Conservation (phyloP, 2,888 invertebrate species). For the Macaria notata region DNA sequence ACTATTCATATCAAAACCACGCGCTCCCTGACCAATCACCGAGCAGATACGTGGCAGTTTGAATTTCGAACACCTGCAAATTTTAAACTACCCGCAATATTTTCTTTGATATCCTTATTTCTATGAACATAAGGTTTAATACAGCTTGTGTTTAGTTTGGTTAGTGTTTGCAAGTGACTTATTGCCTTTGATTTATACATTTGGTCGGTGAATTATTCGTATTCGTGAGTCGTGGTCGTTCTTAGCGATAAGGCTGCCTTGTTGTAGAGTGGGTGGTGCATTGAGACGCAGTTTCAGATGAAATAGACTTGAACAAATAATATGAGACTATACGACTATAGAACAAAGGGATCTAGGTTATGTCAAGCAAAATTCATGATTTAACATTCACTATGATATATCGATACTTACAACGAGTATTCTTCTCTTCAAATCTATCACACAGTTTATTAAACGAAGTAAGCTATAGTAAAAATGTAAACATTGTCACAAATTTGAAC, state of each 20-base stretch:
- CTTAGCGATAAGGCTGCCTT: conserved; percentile 56
- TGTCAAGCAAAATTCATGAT: too few relatives aligned
- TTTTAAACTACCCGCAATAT: conserved; percentile 40
- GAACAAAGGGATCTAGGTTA: too few relatives aligned
- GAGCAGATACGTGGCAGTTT: conserved; percentile 73
- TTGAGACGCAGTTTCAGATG: conserved; percentile 14
- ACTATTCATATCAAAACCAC: conserved; percentile 76
- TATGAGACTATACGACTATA: too few relatives aligned
- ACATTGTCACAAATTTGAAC: too few relatives aligned
- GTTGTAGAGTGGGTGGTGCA: conserved; percentile 27
- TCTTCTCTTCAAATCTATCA: too few relatives aligned
- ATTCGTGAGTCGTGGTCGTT: conserved; percentile 61
- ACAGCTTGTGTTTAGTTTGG: conserved; percentile 25
- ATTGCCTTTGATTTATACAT: conserved; percentile 77
- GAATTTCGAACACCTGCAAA: conserved; percentile 68
- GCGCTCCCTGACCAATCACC: conserved; percentile 77
- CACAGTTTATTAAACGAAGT: too few relatives aligned
- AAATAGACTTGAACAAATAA: too few relatives aligned
- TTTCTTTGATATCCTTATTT: conserved; percentile 17
- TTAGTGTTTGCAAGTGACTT: conserved; percentile 43
- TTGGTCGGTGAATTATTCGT: conserved; percentile 77
- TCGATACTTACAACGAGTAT: too few relatives aligned
- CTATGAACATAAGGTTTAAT: conserved; percentile 29
- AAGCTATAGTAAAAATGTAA: too few relatives aligned
- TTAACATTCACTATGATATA: too few relatives aligned